Evolutionary conservation across 2,797 vertebrate genomes (phyloP).

Genomic region (Garrulus glandarius): DNA sequence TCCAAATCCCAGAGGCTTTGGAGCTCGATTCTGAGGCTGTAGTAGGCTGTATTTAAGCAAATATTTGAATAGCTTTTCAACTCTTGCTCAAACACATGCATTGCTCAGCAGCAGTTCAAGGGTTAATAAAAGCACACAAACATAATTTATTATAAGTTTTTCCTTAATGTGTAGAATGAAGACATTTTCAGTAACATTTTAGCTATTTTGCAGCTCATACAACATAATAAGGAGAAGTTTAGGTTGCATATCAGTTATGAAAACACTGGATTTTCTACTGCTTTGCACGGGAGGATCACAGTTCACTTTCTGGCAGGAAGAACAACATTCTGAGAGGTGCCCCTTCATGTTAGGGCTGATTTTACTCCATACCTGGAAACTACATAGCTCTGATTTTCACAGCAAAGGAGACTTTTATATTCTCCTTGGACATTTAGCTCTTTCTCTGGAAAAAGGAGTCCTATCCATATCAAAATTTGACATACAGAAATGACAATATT

Average conservation of each 20-base stretch:
- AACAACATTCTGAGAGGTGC: not conserved
- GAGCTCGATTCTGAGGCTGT: not conserved
- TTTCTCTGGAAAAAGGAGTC: not conserved
- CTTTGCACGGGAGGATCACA: not conserved
- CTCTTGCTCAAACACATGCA: constrained; percentile 34
- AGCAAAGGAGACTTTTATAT: not conserved
- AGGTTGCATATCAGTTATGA: not conserved
- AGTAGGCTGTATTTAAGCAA: constrained; percentile 38
- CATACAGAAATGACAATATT: not conserved
- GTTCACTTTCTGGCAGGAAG: not conserved
- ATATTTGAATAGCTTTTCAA: constrained; percentile 57
- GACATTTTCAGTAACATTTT: not conserved
- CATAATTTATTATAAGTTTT: not conserved
- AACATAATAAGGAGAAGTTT: not conserved
- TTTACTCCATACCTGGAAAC: not conserved
- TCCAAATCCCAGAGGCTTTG: constrained; percentile 34
- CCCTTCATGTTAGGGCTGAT: not conserved
- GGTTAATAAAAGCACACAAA: constrained; percentile 49
- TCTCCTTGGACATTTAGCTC: not conserved
- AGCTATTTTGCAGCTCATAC: not conserved
- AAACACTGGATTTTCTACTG: not conserved
- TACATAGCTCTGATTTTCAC: not conserved
- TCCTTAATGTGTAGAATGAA: not conserved
- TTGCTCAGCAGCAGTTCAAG: constrained; percentile 27
- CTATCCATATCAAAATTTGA: not conserved